Evolutionary conservation across 2,113 vertebrate genomes (phyloP), one percentile per base, ranked within the genome.

Genomic region (Dascyllus trimaculatus): DNA sequence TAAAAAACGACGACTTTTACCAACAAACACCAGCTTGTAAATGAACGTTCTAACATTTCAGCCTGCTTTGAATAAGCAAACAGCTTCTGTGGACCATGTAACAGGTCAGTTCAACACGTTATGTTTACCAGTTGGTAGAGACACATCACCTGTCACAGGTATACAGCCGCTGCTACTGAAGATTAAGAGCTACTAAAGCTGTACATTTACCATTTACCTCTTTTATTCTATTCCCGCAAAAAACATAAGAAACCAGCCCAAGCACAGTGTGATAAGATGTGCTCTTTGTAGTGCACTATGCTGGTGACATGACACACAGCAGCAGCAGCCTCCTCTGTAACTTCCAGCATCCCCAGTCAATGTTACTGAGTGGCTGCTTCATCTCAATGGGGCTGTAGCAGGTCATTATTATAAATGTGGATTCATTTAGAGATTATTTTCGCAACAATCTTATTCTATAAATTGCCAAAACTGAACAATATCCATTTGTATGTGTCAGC

Each of bases 331-430:
- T 32, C 22, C 58, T 29, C 45, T 5, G 6, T 5, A 56, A 49
- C 60, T 73, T 59, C 11, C 61, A 71, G 78, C 51, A 17, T 60
- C 29, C 29, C 29, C 29, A 29, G 29, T 29, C 63, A 4, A 21
- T 73, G 35, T 48, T 11, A 59, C 4, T 57, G 22, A 61, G 29
- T 26, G 25, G 24, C 70, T 67, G 45, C 75, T 51, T 60, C 72
- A 54, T 54, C 8, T 54, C 32, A 61, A 26, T 5, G 11, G 59
- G 13, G 21, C 59, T 66, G 22, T 35, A 73, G 48, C 26, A 29
- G n/a, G n/a, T 6, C 5, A 38, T 22, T 9, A 5, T 38, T 49
- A 15, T 22, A 1, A 53, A 8, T 11, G 17, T 19, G 7, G 9
- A 24, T 24, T 15, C 2, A 48, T 21, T 19, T 40, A 1, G 21